Evolutionary conservation across 2,113 vertebrate species (phyloP), one percentile per base, ranked within the genome.

Genomic region (Colistium nudipinnis): DNA sequence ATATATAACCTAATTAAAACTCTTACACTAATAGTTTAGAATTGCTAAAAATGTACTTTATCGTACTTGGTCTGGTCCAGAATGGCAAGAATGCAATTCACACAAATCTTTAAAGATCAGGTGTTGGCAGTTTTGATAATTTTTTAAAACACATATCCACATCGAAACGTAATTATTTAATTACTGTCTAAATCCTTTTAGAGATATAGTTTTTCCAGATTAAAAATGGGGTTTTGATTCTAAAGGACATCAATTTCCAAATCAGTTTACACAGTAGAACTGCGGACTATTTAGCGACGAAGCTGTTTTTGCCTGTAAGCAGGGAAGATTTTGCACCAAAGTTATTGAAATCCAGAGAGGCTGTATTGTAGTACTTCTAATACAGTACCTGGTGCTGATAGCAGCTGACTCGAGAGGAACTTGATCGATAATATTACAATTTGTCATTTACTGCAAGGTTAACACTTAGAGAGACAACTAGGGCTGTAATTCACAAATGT

Each of bases 301-400:
- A 54, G 11, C 20, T 57, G 43, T 65, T 70, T 79, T 49, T 75
- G 47, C 72, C 56, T 51, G 5, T 39, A 47, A 47, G 48, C 44
- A 65, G 35, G 65, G 38, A 78, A 31, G 20, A 20, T 68, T 82
- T 84, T 85, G 75, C 76, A 87, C 82, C 82, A 47, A 72, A 38
- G 17, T 55, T 71, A 20, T 65, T 69, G 41, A 73, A 88, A 90
- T 84, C 84, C 83, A 87, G 86, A 78, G 31, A 65, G 86, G 80
- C 80, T 87, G 56, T 70, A 74, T 51, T 51, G 2, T 65, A 48
- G 49, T 74, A 75, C 53, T 71, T 77, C 36, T 20, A 16, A 47
- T 47, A 33, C 45, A 43, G 69, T 38, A 78, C 61, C 67, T 83
- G 84, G 77, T 87, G 86, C 87, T 81, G 55, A 44, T 55, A 13